Evolutionary conservation across 2,888 invertebrate species (phyloP).

Genomic region (Yponomeuta evonymella): DNA sequence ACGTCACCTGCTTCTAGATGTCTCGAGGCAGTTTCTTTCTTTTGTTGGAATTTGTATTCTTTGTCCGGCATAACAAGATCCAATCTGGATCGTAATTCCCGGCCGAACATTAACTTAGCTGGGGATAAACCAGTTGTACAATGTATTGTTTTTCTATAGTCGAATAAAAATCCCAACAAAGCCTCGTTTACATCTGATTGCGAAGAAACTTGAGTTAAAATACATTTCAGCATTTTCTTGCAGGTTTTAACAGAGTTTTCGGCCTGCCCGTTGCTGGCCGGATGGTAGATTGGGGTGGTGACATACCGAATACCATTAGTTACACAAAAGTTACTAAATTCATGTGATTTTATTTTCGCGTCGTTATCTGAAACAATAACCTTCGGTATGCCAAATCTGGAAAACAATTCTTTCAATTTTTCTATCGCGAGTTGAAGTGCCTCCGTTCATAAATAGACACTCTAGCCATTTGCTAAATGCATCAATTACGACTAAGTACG

Average conservation of each 20-base stretch:
- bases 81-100: background rate
- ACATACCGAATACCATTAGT: slow-evolving; percentile 2
- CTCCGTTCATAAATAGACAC: too few species aligned
- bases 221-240: too few species aligned
- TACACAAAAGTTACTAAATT: slow-evolving; percentile 8
- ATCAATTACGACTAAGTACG: background rate
- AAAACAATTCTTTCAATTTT: too few species aligned
- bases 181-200: background rate
- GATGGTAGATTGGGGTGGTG: slow-evolving; percentile 10
- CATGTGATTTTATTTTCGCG: background rate
- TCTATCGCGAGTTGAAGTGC: too few species aligned
- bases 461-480: too few species aligned
- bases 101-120: background rate
- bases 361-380: slow-evolving; percentile 6
- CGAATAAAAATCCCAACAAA: background rate
- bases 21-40: background rate
- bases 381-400: background rate
- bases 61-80: background rate
- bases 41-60: background rate
- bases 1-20: background rate
- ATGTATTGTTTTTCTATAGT: background rate
- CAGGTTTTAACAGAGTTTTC: too few species aligned
- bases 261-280: background rate
- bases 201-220: slow-evolving; percentile 1
- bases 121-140: background rate